Percentiles rank a stretch among this genome's conserved stretches.
Conservation (phyloP, 2,797 vertebrate species). For the Zenarchopterus dispar region DNA sequence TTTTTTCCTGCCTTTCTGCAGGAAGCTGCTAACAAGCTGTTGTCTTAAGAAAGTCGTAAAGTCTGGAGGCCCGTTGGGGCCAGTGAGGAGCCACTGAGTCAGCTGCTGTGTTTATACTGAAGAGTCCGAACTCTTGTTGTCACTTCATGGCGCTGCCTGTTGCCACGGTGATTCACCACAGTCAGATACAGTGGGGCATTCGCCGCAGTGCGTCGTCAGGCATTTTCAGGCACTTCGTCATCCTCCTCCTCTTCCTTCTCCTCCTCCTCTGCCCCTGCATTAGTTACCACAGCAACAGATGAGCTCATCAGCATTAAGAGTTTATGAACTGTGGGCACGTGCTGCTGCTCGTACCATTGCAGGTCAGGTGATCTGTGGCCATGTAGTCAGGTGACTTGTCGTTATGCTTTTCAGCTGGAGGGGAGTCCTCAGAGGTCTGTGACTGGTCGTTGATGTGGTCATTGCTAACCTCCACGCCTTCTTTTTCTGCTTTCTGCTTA, state of each 20-base stretch:
- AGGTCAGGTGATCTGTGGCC: conserved; percentile 62
- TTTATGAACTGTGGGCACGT: background rate
- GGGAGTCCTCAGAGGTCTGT: conserved; percentile 47
- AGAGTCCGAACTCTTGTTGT: conserved; percentile 34
- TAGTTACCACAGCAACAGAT: conserved; percentile 33
- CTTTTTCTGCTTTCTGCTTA: conserved; percentile 68
- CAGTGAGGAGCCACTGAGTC: conserved; percentile 27
- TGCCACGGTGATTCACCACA: conserved; percentile 47
- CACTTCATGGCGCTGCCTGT: conserved; percentile 27
- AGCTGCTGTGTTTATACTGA: conserved; percentile 45
- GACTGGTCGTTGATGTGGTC: conserved; percentile 45
- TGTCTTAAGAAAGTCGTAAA: conserved; percentile 39
- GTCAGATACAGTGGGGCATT: conserved; percentile 30
- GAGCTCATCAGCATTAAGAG: background rate
- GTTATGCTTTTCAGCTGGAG: conserved; percentile 20
- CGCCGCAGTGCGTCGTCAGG: conserved; percentile 41
- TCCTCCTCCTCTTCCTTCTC: conserved; percentile 28
- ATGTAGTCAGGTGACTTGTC: conserved; percentile 38
- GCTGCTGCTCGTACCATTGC: conserved; percentile 70
- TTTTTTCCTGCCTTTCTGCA: conserved; percentile 29
- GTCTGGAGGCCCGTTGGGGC: conserved; percentile 25
- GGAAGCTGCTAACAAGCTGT: conserved; percentile 49
- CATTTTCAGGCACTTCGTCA: conserved; percentile 64
- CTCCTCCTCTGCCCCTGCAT: conserved; percentile 56
- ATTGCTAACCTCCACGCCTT: conserved; percentile 35